Base-by-base conservation (phyloP, 2,797 vertebrate species). In the Phoeniculus purpureus region DNA sequence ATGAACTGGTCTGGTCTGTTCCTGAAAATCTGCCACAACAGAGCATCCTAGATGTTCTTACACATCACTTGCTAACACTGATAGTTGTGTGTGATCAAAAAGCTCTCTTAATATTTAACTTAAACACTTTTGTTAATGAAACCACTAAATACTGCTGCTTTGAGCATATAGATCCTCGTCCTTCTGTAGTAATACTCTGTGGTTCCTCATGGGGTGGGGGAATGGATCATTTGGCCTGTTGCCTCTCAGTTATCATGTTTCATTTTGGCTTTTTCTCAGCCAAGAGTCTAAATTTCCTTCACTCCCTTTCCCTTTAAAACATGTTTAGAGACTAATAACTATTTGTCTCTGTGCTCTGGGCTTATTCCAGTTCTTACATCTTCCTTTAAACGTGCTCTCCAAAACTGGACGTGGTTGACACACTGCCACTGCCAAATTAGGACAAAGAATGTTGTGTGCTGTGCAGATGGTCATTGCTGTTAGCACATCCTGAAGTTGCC, bases 311-410 rank as follows among this genome's bases (percentile, higher is more conserved):
- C 51, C 16, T 89, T 85, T 75, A 73, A 70, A 84, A 56, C 21
- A 19, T 52, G 19, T 47, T 86, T 70, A 48, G 70, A 73, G 56
- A 47, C 31, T 79, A 13, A 23, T 76, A 73, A 19, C 13, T 71
- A 2, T 55, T 90, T 64, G 31, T 78, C 40, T 87, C 27, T 65
- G 15, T 79, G 43, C 11, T 51, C 47, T 77, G 89, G 64, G 17
- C n/a, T 15, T 87, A 32, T 90, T 83, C 72, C 86, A 85, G 12
- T 77, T 74, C 45, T n/a, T 87, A 52, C 43, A 58, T 93, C 67
- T 76, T 73, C 32, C 61, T 92, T 82, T 47, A 90, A 71, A 79
- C 29, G 12, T 29, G 2, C 31, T 65, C 1, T 55, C 87, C 79
- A 48, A 92, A 90, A 78, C 43, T 89, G 84, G 87, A 56, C 62